phyloP scores from a whole-genome alignment of 2,113 vertebrate species.

The Dolichallabes microphthalmus region DNA sequence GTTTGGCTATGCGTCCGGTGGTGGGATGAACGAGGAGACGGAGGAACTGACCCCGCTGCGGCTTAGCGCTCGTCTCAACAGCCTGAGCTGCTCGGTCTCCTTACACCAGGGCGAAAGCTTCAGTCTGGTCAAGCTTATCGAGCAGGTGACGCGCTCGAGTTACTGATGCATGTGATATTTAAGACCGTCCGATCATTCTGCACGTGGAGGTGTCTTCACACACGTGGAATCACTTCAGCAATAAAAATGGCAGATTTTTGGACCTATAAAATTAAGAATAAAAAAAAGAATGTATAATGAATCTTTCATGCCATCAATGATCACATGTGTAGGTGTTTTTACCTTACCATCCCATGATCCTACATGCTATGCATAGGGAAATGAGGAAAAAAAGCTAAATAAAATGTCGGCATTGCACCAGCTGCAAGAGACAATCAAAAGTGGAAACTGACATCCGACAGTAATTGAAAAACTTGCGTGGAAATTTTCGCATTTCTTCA shows the following conservation, averaged over 20 bases:
- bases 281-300: neutral
- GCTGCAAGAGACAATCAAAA: no score
- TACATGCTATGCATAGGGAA: no score
- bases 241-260: neutral
- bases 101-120: slow-evolving; percentile 95
- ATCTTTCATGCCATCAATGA: neutral
- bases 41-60: slow-evolving; percentile 86
- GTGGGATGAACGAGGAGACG: slow-evolving; percentile 71
- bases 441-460: no score
- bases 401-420: no score
- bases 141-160: slow-evolving; percentile 79
- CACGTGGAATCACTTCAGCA: neutral
- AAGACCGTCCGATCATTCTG: neutral
- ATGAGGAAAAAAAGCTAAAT: no score
- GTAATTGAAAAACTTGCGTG: no score
- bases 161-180: neutral
- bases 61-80: slow-evolving; percentile 89
- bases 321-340: no score
- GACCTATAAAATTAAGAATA: no score
- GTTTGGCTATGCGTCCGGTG: slow-evolving; percentile 87
- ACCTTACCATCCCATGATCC: no score
- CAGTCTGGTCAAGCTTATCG: slow-evolving; percentile 94
- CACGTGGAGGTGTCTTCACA: neutral
- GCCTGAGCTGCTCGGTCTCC: slow-evolving; percentile 88
- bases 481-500: no score